Evolutionary conservation across 37 sponge, comb jelly and placozoan genomes (phyloP), one percentile per base, ranked within the genome.

Genomic region (Cladorhizidae sp.): DNA sequence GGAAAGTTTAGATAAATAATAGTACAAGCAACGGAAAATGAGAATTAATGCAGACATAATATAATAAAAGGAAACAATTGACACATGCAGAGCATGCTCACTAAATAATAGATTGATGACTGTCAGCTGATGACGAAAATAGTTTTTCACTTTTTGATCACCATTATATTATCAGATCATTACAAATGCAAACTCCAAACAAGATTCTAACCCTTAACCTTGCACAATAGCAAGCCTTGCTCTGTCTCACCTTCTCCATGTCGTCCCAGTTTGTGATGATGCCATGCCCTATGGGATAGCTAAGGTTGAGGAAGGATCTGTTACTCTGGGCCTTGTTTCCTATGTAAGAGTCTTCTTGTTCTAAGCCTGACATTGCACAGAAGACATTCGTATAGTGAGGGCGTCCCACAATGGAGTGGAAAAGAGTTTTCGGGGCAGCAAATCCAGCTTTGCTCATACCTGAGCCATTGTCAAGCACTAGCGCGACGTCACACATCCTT

Each of bases 191-290:
- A 74, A 29, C 15, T 9, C 14, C 54, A 18, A 55, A 31, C 21
- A 36, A 21, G 5, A 74, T n/a, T 22, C 54, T 25, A 7, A 57
- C 28, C 7, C 40, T 38, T 21, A 57, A 57, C 54, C n/a, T 21
- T 50, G 31, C 58, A 57, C 37, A 8, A 26, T 32, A 22, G 2
- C 29, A 61, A 61, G 35, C 23, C 1, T 37, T 37, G 31, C 75
- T 82, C 42, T n/a, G 49, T 9, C 49, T 45, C 49, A 93, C 96
- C 93, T 96, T 99, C 93, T 99, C 97, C 99, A 99, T 99, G 75
- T 99, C 99, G 75, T 99, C 97, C 99, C 99, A 99, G 97, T 99
- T 96, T 86, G 99, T 96, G 65, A 99, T 97, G 90, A 96, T 99
- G 42, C 99, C 99, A 85, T 96, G 97, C 84, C 96, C 97, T 88